Evolutionary conservation across 1,140 invertebrate genomes (phyloP).

Genomic region (Littorina saxatilis): DNA sequence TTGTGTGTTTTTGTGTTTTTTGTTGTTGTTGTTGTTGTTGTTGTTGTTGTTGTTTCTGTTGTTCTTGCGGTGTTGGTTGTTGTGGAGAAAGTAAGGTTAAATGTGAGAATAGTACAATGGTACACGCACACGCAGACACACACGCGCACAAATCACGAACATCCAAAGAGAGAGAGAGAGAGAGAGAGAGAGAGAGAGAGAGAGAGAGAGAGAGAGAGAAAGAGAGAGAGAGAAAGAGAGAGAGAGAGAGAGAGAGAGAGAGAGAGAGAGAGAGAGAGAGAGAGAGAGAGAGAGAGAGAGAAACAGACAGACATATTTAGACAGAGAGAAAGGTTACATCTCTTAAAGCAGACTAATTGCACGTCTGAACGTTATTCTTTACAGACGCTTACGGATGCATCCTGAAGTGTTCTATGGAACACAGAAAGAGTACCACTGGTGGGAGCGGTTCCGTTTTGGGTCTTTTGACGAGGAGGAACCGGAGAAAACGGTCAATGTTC

Average conservation of each 20-base stretch:
- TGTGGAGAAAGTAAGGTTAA: background rate
- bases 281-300: background rate
- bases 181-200: background rate
- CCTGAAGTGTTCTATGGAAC: constrained; percentile 26
- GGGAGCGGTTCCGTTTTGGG: constrained; percentile 60
- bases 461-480: background rate
- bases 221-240: background rate
- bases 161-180: no score
- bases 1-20: no score
- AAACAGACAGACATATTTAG: no score
- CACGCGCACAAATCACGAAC: background rate
- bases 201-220: background rate
- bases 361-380: no score
- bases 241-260: background rate
- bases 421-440: constrained; percentile 41
- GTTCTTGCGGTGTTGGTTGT: background rate
- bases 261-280: background rate
- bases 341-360: no score
- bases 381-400: constrained; percentile 17
- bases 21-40: no score
- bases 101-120: background rate
- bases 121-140: no score
- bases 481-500: no score
- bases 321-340: no score
- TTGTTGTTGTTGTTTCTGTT: no score